phyloP scores from a whole-genome alignment of 2,113 vertebrate species.

The Buteo buteo region DNA sequence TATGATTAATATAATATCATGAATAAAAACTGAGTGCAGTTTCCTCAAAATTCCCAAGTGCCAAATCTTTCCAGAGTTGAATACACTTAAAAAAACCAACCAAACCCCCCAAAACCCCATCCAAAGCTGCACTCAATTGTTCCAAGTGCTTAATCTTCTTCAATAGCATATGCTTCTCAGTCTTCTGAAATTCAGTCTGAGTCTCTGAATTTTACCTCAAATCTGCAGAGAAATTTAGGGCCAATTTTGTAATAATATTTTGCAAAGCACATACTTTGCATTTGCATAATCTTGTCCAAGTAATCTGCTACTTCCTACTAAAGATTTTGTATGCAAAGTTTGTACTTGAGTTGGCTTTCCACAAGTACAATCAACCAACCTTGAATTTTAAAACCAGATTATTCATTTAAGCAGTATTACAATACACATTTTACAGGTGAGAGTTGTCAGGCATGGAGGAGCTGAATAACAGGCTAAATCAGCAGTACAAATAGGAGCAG shows the following conservation, averaged over 20 bases:
- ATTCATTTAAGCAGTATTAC: constrained; percentile 6
- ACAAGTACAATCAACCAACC: background rate
- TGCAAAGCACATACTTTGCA: background rate
- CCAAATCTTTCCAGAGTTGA: background rate
- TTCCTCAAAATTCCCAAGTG: background rate
- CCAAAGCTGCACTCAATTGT: background rate
- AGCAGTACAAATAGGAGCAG: constrained; percentile 44
- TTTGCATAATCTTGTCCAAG: background rate
- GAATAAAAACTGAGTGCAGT: background rate
- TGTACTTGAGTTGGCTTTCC: background rate
- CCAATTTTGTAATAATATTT: background rate
- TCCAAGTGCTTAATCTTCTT: background rate
- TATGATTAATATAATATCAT: background rate
- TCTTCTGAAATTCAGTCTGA: background rate
- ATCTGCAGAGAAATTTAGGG: background rate
- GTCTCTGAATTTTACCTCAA: background rate
- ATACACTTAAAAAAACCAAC: background rate
- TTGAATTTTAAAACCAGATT: constrained; percentile 28
- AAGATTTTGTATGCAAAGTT: background rate
- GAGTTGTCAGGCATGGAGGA: constrained; percentile 9
- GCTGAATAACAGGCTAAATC: constrained; percentile 36
- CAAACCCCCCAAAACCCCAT: background rate
- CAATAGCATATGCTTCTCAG: background rate
- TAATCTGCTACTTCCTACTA: background rate
- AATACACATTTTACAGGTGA: background rate